Evolutionary conservation across 64 coral and sea anemone species (phyloP).

Genomic region (Montipora foliosa): DNA sequence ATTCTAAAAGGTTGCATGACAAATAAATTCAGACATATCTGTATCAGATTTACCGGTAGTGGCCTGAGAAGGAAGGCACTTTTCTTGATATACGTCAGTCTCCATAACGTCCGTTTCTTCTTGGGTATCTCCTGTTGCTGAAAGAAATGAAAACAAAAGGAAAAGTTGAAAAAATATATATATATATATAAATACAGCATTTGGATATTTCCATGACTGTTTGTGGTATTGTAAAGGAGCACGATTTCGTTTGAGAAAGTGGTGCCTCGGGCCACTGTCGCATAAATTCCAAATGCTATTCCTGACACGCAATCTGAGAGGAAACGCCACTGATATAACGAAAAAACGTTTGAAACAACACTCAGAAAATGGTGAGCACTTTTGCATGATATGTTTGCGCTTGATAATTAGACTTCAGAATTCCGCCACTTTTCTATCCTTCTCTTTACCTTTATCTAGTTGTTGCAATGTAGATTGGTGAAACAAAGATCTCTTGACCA

Average conservation of each 20-base stretch:
- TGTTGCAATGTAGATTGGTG: not conserved
- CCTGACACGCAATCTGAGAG: not conserved
- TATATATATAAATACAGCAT: not conserved
- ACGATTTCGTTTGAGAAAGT: not conserved
- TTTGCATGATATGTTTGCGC: not conserved
- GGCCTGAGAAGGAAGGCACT: not conserved
- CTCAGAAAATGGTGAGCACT: not conserved
- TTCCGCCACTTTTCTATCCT: not conserved
- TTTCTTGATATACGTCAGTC: not conserved
- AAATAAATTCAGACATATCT: not conserved
- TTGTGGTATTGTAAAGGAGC: not conserved
- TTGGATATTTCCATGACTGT: not conserved
- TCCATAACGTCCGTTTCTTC: conserved; percentile 4
- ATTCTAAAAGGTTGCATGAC: conserved; percentile 5
- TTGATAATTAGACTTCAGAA: not conserved
- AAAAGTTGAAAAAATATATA: not conserved
- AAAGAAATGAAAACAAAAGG: not conserved
- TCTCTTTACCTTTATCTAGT: conserved; percentile 17
- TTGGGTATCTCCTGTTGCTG: conserved; percentile 6
- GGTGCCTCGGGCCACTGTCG: not conserved
- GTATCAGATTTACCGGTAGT: conserved; percentile 10
- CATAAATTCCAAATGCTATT: not conserved
- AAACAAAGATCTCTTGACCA: conserved; percentile 10
- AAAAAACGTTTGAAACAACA: conserved; percentile 5
- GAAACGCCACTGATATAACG: conserved; percentile 5